Conservation (phyloP, 1,140 invertebrate genomes). For the Harlomillsia oculata region DNA sequence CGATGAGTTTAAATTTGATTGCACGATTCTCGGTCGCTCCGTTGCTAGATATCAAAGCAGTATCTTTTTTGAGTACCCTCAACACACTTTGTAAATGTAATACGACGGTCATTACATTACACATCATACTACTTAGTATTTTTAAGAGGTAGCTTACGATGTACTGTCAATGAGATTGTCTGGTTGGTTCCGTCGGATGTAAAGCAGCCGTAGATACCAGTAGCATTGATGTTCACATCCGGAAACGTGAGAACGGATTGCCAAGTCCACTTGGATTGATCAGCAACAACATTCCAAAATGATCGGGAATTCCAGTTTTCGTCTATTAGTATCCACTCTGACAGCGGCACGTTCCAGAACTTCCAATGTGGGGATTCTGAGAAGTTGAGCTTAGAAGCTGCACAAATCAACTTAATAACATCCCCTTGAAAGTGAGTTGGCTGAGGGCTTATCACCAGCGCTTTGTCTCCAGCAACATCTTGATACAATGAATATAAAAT, state of each 20-base stretch:
- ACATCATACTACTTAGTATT: background rate
- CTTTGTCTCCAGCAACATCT: conserved; percentile 19
- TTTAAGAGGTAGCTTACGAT: background rate
- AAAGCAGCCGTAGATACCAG: conserved; percentile 4
- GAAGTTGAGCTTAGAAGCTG: conserved; percentile 3
- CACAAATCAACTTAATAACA: conserved; percentile 13
- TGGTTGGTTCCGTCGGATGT: background rate
- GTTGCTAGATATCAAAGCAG: background rate
- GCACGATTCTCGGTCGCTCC: background rate
- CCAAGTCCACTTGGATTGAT: conserved; percentile 9
- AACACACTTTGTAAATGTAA: background rate
- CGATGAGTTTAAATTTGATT: conserved; percentile 25
- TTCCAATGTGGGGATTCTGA: conserved; percentile 1
- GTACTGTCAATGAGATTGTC: background rate
- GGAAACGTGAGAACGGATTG: conserved; percentile 4
- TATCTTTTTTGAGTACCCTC: background rate
- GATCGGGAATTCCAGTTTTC: background rate
- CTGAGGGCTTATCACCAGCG: conserved; percentile 1
- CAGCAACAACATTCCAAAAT: background rate
- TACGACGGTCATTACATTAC: background rate
- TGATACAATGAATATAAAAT: background rate
- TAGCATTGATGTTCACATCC: background rate
- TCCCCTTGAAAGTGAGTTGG: conserved; percentile 13
- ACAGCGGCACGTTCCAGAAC: background rate
- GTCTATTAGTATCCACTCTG: background rate